phyloP scores from a whole-genome alignment of 2,888 invertebrate species.

The Polietes domitor region DNA sequence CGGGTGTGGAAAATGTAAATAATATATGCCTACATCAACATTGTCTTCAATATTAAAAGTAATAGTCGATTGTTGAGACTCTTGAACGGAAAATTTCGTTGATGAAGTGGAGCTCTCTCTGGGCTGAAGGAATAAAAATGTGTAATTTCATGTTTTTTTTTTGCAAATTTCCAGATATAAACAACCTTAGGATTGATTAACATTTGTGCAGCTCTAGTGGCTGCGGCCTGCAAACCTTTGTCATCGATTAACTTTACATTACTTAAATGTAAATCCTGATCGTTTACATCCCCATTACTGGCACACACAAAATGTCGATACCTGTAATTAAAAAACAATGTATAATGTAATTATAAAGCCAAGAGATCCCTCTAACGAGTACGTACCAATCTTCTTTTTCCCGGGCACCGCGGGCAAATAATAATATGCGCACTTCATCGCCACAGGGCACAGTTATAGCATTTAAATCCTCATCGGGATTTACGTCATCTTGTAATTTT shows the following conservation, averaged over 20 bases:
- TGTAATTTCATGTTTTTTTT: neutral
- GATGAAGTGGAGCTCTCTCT: slow-evolving; percentile 27
- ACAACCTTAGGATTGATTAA: slow-evolving; percentile 68
- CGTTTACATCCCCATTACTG: slow-evolving; percentile 76
- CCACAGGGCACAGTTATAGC: slow-evolving; percentile 78
- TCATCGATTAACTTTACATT: slow-evolving; percentile 76
- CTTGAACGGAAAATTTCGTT: slow-evolving; percentile 44
- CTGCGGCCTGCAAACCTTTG: slow-evolving; percentile 75
- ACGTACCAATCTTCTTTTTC: slow-evolving; percentile 80
- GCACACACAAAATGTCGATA: slow-evolving; percentile 79
- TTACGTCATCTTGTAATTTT: slow-evolving; percentile 73
- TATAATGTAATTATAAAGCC: no score
- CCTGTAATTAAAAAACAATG: slow-evolving; percentile 57
- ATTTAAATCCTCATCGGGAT: slow-evolving; percentile 72
- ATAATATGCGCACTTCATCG: slow-evolving; percentile 78
- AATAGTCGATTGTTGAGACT: slow-evolving; percentile 45
- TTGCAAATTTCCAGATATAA: neutral
- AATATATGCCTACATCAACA: slow-evolving; percentile 46
- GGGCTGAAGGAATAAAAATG: neutral
- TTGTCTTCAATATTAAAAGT: slow-evolving; percentile 48
- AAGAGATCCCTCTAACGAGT: no score
- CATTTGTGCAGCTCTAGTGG: slow-evolving; percentile 74
- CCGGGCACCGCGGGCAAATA: slow-evolving; percentile 79
- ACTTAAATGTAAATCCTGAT: slow-evolving; percentile 77
- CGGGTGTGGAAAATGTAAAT: neutral